Conservation (phyloP, 2,888 invertebrate species). For the Caenorhabditis zanzibari region DNA sequence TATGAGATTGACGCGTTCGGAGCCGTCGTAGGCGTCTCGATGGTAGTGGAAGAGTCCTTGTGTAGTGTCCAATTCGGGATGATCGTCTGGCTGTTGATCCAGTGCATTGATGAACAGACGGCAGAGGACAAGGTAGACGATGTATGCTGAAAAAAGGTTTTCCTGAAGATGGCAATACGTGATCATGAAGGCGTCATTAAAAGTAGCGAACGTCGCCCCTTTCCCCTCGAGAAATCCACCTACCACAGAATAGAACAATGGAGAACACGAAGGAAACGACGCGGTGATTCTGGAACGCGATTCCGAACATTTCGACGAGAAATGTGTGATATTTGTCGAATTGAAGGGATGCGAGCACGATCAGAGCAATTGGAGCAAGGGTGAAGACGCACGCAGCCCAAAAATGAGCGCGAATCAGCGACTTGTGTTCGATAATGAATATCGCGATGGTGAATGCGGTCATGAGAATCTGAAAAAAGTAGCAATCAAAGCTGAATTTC, state of each 20-base stretch:
- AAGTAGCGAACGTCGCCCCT: too few relatives aligned
- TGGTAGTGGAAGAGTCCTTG: constrained; percentile 57
- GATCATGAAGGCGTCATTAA: too few relatives aligned
- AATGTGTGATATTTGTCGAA: background rate
- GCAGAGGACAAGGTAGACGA: constrained; percentile 28
- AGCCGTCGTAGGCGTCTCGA: constrained; percentile 45
- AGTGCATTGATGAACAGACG: constrained; percentile 1
- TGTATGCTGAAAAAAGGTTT: constrained; percentile 21
- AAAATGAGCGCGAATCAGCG: constrained; percentile 17
- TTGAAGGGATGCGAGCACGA: background rate
- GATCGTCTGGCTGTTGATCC: constrained; percentile 1
- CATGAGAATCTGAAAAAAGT: constrained; percentile 3
- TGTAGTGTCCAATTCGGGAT: constrained; percentile 60
- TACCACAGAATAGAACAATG: constrained; percentile 1
- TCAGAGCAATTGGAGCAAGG: background rate
- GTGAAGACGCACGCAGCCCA: background rate
- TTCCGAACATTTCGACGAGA: background rate
- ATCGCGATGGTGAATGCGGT: constrained; percentile 7
- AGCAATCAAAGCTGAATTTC: background rate
- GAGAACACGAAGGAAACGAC: background rate
- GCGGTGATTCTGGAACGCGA: background rate
- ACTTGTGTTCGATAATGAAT: constrained; percentile 28
- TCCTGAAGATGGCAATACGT: too few relatives aligned
- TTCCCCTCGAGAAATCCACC: too few relatives aligned
- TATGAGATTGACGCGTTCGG: constrained; percentile 21